Evolutionary conservation across 2,113 vertebrate genomes (phyloP).

Genomic region (Tapirus terrestris): DNA sequence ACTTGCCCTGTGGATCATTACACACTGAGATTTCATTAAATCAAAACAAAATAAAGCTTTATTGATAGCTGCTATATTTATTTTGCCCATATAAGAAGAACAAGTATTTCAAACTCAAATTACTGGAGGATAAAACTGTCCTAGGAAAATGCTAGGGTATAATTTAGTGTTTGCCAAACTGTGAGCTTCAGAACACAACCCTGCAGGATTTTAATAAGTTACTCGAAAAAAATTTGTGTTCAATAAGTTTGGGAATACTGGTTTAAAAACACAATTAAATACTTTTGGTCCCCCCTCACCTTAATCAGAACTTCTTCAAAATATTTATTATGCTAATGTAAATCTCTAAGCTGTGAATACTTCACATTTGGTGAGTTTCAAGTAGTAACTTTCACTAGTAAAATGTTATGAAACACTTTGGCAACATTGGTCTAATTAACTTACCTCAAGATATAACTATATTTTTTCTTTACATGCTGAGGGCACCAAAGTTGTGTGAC

Average conservation of each 20-base stretch:
- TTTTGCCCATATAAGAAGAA: neutral
- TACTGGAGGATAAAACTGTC: neutral
- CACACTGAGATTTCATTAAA: neutral
- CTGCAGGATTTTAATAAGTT: neutral
- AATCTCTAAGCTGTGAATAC: neutral
- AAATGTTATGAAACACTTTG: neutral
- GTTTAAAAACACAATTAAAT: constrained; percentile 15
- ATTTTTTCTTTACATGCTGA: neutral
- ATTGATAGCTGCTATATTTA: neutral
- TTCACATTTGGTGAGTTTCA: neutral
- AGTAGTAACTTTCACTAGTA: neutral
- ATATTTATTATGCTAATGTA: constrained; percentile 12
- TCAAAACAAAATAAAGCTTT: constrained; percentile 35
- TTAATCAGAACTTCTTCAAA: neutral
- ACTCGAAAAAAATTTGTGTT: neutral
- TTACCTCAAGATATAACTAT: neutral
- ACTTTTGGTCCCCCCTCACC: neutral
- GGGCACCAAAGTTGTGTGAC: neutral
- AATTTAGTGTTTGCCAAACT: neutral
- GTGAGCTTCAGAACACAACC: neutral
- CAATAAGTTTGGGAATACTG: neutral
- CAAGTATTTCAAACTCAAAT: constrained; percentile 14
- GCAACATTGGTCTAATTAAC: neutral
- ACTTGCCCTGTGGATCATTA: neutral
- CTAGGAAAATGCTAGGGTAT: neutral